phyloP scores from a whole-genome alignment of 1,140 invertebrate species.

The Drosophila mojavensis region DNA sequence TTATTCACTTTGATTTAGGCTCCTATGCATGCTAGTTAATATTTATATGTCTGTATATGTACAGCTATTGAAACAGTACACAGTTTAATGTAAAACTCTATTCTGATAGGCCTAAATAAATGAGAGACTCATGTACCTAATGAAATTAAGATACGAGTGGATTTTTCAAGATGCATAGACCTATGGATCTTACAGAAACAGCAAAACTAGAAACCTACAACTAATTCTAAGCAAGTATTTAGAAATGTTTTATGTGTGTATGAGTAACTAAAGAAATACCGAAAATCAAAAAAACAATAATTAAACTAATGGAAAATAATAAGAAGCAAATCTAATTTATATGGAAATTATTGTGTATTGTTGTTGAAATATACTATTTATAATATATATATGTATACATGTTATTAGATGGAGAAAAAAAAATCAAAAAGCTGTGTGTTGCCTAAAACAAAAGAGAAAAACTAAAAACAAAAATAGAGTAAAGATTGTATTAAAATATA shows the following conservation, averaged over 20 bases:
- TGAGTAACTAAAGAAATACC: slow-evolving; percentile 20
- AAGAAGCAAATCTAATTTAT: slow-evolving; percentile 56
- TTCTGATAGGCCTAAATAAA: slow-evolving; percentile 60
- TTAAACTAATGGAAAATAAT: slow-evolving; percentile 49
- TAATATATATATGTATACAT: slow-evolving; percentile 45
- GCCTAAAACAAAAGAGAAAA: slow-evolving; percentile 24
- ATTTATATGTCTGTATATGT: slow-evolving; percentile 19
- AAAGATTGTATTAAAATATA: slow-evolving; percentile 44
- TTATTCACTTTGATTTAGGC: neutral
- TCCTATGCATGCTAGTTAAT: slow-evolving; percentile 41
- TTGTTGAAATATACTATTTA: slow-evolving; percentile 57
- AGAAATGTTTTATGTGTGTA: slow-evolving; percentile 71
- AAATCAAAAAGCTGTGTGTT: slow-evolving; percentile 44
- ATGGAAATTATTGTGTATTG: slow-evolving; percentile 67
- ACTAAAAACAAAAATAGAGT: slow-evolving; percentile 20
- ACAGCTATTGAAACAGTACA: slow-evolving; percentile 21
- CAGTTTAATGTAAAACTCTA: slow-evolving; percentile 36
- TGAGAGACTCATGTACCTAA: slow-evolving; percentile 82
- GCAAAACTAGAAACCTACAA: neutral
- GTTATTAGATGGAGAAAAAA: slow-evolving; percentile 32
- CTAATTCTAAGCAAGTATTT: slow-evolving; percentile 48
- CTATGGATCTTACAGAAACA: slow-evolving; percentile 27
- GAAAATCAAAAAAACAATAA: slow-evolving; percentile 46
- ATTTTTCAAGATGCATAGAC: slow-evolving; percentile 31
- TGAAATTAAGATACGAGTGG: slow-evolving; percentile 59